A percentile compares a stretch with the other conserved stretches of the same genome.
These are phyloP conservation scores for Halcyon malimbica DNA, from an alignment of 2,113 vertebrate genomes.

Conservation along the genomic window DNA sequence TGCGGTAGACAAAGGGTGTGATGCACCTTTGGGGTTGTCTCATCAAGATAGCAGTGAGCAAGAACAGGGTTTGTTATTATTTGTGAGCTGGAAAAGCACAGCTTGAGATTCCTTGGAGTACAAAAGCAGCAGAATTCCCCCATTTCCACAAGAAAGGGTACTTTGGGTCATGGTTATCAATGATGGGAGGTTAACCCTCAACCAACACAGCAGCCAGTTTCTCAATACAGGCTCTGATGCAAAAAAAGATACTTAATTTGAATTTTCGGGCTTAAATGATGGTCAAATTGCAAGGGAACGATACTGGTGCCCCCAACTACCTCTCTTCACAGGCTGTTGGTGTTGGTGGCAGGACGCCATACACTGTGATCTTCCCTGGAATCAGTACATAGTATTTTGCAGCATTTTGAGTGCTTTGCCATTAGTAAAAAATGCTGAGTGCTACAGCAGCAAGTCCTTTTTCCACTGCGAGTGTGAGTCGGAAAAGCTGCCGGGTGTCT, in stretches of 20 bases:
- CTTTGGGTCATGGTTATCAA: neutral
- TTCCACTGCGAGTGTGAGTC: neutral
- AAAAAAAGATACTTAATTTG: neutral
- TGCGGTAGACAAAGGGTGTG: neutral
- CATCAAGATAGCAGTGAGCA: rapidly evolving
- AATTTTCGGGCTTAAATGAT: neutral
- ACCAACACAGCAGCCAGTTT: neutral
- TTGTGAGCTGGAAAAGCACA: neutral
- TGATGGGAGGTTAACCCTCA: neutral
- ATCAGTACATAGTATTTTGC: neutral
- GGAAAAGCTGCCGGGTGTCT: neutral
- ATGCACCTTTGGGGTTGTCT: neutral
- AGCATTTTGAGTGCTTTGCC: neutral
- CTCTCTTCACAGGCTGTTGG: neutral
- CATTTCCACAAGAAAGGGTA: neutral
- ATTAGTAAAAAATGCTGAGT: neutral
- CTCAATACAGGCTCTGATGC: neutral
- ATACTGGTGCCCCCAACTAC: neutral
- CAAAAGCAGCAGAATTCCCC: neutral
- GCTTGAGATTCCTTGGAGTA: neutral
- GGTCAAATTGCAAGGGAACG: neutral
- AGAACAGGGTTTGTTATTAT: rapidly evolving
- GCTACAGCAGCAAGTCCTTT: neutral
- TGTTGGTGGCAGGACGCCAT: neutral
- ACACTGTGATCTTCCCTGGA: neutral